Base-by-base conservation (phyloP, 2,113 vertebrate genomes). In the Dipodomys merriami region DNA sequence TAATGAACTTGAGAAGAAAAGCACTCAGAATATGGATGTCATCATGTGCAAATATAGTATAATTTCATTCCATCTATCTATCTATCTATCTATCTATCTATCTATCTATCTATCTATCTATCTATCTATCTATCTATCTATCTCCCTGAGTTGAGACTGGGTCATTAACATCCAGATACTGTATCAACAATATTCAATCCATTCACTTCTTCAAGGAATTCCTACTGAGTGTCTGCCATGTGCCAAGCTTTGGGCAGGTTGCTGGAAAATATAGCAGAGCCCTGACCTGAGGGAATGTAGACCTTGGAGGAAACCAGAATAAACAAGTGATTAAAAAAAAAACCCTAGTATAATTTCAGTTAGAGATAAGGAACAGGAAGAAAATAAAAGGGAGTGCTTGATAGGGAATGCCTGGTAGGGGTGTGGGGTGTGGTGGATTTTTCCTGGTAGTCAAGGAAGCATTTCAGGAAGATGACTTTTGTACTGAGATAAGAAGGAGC, bases 361-460 rank as follows among this genome's bases (percentile, higher is more conserved):
- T 77, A 73, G 11, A 57, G 65, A 83, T 91, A 86, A 95, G 29
- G 25, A 76, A 44, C 3, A 12, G 3, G 19, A 84, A 68, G 68
- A 88, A 62, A 85, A 68, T 25, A 49, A 84, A 25, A 25, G 10
- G 23, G 64, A 62, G 39, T 76, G 2, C 5, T 62, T 62, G 72
- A 62, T 60, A 57, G 27, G n/a, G 60, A 64, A 81, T 33, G 30
- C 19, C 46, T 84, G 23, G 23, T 74, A 3, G 27, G 60, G 57
- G 6, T 25, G 7, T 64, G 18, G 23, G 44, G n/a, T 69, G 29
- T 23, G 53, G 35, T 86, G 16, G 74, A 16, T 20, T 91, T 80
- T 88, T 90, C 20, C 79, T 78, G 57, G 64, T 49, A 53, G 73
- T 91, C 62, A 71, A 35, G 82, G n/a, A 84, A 68, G 94, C 25